Evolutionary conservation across 2,113 vertebrate genomes (phyloP).

Genomic region (Tachysurus fulvidraco): DNA sequence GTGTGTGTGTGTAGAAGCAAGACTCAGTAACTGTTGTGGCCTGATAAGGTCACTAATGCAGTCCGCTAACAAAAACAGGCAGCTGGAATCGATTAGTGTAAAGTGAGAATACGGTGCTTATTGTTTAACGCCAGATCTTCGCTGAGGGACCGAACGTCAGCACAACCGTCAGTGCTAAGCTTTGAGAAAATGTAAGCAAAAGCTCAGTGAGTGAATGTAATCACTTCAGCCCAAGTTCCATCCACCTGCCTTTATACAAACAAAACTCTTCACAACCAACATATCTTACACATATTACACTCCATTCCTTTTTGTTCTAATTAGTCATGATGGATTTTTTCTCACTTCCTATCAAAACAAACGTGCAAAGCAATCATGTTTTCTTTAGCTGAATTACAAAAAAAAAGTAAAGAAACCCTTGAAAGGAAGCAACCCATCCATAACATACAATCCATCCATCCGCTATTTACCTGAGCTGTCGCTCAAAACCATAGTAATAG

Average conservation of each 20-base stretch:
- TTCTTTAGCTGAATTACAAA: neutral
- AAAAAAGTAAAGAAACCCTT: neutral
- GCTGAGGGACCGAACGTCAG: neutral
- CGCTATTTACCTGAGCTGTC: constrained; percentile 39
- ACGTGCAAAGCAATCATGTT: neutral
- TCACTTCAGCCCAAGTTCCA: neutral
- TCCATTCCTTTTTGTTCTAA: neutral
- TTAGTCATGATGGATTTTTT: neutral
- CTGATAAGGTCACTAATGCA: constrained; percentile 5
- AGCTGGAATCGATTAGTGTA: neutral
- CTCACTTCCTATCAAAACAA: neutral
- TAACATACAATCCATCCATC: too few species aligned
- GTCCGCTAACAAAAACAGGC: neutral
- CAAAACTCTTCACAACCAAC: neutral
- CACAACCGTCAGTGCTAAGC: neutral
- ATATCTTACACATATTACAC: neutral
- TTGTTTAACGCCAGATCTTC: neutral
- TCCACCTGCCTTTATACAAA: neutral
- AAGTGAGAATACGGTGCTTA: neutral
- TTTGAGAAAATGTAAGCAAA: neutral
- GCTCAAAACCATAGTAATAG: constrained; percentile 1
- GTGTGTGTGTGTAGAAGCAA: neutral
- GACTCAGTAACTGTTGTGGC: neutral
- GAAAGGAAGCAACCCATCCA: neutral
- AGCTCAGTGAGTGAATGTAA: neutral